Evolutionary conservation across 2,888 invertebrate genomes (phyloP), one percentile per base, ranked within the genome.

Genomic region (Brachylomia viminalis): DNA sequence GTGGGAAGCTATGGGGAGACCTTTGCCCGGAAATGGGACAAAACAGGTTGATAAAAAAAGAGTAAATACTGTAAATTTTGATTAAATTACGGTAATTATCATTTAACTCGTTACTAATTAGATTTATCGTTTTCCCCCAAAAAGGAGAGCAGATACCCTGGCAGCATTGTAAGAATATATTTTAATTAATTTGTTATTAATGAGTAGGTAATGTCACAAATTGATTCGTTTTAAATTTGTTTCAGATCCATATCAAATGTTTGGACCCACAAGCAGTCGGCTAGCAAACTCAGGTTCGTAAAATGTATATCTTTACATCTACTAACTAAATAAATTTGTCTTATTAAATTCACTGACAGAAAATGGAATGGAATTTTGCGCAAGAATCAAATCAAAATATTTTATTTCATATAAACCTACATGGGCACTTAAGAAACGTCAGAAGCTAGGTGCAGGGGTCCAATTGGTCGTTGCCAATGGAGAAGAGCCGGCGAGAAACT

Each of bases 171-270:
- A 79, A 83, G 82, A 82, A 66, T 79, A 79, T 75, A 79, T 75
- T 83, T 81, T 66, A 61, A 66, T 79, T 81, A 65, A 47, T 77
- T 66, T 72, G 7, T 79, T 77, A 38, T 49, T 59, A 61, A 56
- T 61, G 52, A 69, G 54, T 65, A n/a, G 33, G 30, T 69, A 11
- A 67, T 70, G 17, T 47, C 38, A 56, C 17, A 65, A 58, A 67
- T 56, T 76, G 23, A 68, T 64, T 62, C 69, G 75, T 80, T 87
- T 89, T 54, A 27, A 58, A 65, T 38, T 94, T 92, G 91, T 98
- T 97, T 77, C 98, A 99, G 99, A 99, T 98, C 99, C 99, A 94
- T 99, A 99, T 97, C 99, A 99, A 97, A 98, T 99, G 98, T 99
- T 99, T 95, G 99, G 99, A 82, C 98, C 99, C 82, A 99, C 99